These are phyloP conservation scores for Heliconius hermathena DNA, from an alignment of 1,140 invertebrate species.

Conservation along the genomic window DNA sequence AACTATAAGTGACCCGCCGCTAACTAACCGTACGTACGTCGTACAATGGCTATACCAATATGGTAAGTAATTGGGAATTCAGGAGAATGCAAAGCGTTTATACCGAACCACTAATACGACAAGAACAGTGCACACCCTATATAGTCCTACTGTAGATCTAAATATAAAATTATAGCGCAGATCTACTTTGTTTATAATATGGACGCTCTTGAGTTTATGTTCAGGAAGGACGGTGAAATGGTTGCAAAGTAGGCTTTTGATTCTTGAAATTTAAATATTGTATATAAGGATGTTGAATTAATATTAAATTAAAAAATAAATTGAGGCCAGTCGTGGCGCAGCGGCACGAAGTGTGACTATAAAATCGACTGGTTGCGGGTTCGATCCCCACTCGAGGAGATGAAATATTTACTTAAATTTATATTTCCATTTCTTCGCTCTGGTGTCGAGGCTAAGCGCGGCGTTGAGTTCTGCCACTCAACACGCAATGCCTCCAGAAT, in stretches of 20 bases:
- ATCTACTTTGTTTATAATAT: conserved; percentile 24
- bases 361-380: no score
- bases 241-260: background rate
- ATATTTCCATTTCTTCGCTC: no score
- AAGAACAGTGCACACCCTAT: conserved; percentile 46
- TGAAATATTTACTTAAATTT: no score
- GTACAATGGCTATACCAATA: conserved; percentile 62
- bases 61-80: conserved; percentile 67
- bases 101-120: conserved; percentile 51
- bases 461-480: no score
- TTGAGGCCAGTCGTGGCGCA: no score
- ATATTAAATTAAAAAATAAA: no score
- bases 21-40: conserved; percentile 52
- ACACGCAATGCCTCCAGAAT: no score
- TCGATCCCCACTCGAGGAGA: no score
- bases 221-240: background rate
- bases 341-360: no score
- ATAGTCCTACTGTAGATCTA: conserved; percentile 39
- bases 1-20: conserved; percentile 30
- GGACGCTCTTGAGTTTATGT: background rate
- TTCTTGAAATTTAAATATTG: background rate
- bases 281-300: background rate
- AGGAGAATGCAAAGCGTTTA: conserved; percentile 49
- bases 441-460: no score
- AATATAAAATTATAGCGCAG: conserved; percentile 36